Evolutionary conservation across 2,888 invertebrate species (phyloP).

Genomic region (Panzeria rudis): DNA sequence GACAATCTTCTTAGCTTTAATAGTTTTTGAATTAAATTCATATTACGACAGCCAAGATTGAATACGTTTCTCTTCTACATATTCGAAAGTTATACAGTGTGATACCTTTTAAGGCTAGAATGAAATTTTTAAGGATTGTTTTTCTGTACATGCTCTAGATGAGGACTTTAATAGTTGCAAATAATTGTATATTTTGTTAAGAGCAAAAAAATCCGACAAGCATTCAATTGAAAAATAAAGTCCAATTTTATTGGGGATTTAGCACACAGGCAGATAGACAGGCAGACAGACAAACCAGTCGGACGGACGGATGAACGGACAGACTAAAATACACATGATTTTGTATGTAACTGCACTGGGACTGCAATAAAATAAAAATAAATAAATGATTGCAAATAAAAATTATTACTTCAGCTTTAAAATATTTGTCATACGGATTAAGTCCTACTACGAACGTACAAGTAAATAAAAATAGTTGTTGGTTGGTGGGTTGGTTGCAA

Average conservation of each 20-base stretch:
- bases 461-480: neutral
- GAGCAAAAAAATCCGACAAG: constrained; percentile 38
- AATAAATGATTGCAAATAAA: constrained; percentile 64
- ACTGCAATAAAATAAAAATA: constrained; percentile 40
- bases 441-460: constrained; percentile 9
- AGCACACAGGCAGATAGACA: neutral
- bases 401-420: constrained; percentile 67
- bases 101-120: neutral
- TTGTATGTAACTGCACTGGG: neutral
- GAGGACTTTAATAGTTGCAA: neutral
- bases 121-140: neutral
- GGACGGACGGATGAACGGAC: neutral
- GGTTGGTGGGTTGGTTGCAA: neutral
- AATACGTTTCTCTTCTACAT: neutral
- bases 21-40: constrained; percentile 31
- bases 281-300: neutral
- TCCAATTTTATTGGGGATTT: constrained; percentile 67
- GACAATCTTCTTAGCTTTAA: constrained; percentile 1
- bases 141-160: neutral
- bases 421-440: constrained; percentile 67
- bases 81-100: neutral
- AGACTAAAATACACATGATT: neutral
- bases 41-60: constrained; percentile 3
- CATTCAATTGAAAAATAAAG: constrained; percentile 68
- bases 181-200: constrained; percentile 21